Evolutionary conservation across 2,888 invertebrate species (phyloP).

Genomic region (Cataglyphis cursor): DNA sequence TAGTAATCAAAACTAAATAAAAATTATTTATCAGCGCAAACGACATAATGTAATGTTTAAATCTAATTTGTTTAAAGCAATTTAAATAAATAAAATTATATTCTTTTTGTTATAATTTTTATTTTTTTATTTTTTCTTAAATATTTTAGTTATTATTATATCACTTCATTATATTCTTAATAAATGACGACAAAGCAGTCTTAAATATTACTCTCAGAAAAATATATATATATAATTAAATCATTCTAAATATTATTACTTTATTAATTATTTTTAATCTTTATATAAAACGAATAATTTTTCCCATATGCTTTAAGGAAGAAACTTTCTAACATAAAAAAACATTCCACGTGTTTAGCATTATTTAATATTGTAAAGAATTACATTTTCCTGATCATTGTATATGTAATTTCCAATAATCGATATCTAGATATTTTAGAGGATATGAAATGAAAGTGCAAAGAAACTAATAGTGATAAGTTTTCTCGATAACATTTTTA

Average conservation of each 20-base stretch:
- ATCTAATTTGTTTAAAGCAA: conserved; percentile 12
- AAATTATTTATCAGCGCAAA: neutral
- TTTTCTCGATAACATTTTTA: neutral
- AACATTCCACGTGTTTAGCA: neutral
- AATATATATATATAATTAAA: conserved; percentile 2
- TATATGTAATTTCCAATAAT: neutral
- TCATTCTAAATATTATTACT: neutral
- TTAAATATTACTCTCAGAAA: neutral
- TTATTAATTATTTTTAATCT: neutral
- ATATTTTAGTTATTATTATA: neutral
- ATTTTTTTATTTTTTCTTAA: neutral
- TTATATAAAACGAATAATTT: neutral
- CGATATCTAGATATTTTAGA: neutral
- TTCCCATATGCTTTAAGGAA: no score
- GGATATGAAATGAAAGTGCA: neutral
- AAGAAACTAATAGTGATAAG: neutral
- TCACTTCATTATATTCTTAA: neutral
- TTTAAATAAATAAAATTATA: neutral
- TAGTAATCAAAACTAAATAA: neutral
- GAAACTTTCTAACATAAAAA: neutral
- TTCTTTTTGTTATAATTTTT: conserved; percentile 23
- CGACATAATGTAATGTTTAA: neutral
- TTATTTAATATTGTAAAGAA: neutral
- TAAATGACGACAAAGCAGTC: neutral
- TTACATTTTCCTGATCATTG: neutral